phyloP scores from a whole-genome alignment of 2,888 invertebrate species.

The Cantharis rufa region DNA sequence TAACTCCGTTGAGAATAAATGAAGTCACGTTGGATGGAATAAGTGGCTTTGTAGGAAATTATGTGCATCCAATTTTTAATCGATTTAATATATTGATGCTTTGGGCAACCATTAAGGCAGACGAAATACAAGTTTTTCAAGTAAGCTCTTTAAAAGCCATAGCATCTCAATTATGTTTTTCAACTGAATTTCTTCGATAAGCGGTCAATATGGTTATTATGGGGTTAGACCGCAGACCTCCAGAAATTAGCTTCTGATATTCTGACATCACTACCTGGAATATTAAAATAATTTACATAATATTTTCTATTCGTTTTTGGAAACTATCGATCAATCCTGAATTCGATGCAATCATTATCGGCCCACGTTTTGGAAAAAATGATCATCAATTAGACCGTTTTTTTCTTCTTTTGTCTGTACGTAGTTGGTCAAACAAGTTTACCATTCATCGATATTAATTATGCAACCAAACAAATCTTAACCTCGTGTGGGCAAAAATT shows the following conservation, averaged over 20 bases:
- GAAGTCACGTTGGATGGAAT: too few species aligned
- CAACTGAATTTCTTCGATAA: not conserved
- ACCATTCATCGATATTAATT: not conserved
- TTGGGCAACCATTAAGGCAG: not conserved
- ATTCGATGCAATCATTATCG: not conserved
- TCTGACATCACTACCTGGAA: not conserved
- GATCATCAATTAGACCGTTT: not conserved
- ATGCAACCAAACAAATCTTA: conserved; percentile 21
- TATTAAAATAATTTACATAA: not conserved
- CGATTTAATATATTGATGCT: not conserved
- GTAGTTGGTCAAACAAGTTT: not conserved
- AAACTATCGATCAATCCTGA: not conserved
- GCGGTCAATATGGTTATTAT: not conserved
- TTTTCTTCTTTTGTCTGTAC: not conserved
- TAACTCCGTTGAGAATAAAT: too few species aligned
- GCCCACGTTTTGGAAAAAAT: not conserved
- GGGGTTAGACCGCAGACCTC: too few species aligned
- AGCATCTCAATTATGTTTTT: not conserved
- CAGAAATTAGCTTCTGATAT: too few species aligned
- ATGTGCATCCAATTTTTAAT: not conserved
- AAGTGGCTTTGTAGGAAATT: not conserved
- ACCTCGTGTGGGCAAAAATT: conserved; percentile 26
- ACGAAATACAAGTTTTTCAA: not conserved
- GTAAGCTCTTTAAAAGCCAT: not conserved
- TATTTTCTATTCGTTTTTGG: not conserved